Evolutionary conservation across 37 sponge, comb jelly and placozoan genomes (phyloP), one percentile per base, ranked within the genome.

Genomic region (Dysidea cf. avara): DNA sequence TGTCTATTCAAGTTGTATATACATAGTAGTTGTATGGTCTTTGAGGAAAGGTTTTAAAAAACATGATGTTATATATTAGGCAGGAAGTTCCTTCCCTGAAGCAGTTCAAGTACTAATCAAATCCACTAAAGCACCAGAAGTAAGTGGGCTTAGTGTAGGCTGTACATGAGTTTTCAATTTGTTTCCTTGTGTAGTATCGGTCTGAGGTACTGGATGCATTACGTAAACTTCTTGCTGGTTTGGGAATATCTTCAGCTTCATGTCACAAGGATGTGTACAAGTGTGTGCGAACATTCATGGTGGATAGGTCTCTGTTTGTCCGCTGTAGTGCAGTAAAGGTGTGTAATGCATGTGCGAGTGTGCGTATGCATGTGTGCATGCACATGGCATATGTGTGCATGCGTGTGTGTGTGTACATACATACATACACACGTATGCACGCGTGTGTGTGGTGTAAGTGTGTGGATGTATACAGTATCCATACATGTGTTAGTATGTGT

Each of bases 231-330:
- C 61, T 99, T n/a, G 38, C 34, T 21, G 95, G 93, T 1, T 79
- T 99, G 43, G 93, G 93, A 18, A 57, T 75, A 3, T 88, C 93
- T 14, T 86, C 93, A 11, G 40, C 88, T 47, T 89, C 93, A 37
- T 79, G 75, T 14, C 91, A 94, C 77, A 95, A 92, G 55, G 99
- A 99, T 38, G 76, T 99, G 49, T 83, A 82, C 60, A 94, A 92
- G 79, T 53, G 78, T 36, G 48, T 92, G 16, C 64, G 77, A 47
- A 81, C 53, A 50, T 66, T 77, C 43, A 69, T 94, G 59, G 57
- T 68, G 6, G 99, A 99, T 56, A 83, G 82, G 53, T 69, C 84
- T 0, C 12, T 84, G 57, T 39, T 51, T 37, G 97, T 92, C 49
- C 53, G 90, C 26, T 81, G 83, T 59, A 76, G 87, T 21, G 91